Percentiles rank a stretch among this genome's conserved stretches.
These are phyloP conservation scores for Acipenser oxyrinchus DNA, from an alignment of 2,797 vertebrate genomes.

Conservation along the genomic window DNA sequence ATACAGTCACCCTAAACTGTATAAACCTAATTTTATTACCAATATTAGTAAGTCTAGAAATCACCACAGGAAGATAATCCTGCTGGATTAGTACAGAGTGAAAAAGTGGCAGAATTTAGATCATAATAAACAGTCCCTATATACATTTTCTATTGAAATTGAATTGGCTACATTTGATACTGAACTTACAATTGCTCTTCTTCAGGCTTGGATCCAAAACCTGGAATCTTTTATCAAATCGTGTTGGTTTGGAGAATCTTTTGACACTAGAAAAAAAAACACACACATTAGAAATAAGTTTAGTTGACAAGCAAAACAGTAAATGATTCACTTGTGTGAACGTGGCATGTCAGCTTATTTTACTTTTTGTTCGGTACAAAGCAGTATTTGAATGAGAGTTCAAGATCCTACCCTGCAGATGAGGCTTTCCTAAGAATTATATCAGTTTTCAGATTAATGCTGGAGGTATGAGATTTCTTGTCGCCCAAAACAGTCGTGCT, in stretches of 20 bases:
- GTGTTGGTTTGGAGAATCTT: constrained; percentile 31
- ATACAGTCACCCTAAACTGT: too few relatives aligned
- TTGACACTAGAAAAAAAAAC: constrained; percentile 25
- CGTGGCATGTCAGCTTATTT: not conserved
- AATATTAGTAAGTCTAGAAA: too few relatives aligned
- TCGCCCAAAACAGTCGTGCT: too few relatives aligned
- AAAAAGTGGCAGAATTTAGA: not conserved
- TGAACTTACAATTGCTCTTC: constrained; percentile 52
- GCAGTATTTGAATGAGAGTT: not conserved
- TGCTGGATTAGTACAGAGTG: not conserved
- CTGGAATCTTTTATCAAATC: constrained; percentile 43
- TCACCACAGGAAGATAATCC: too few relatives aligned
- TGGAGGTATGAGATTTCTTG: too few relatives aligned
- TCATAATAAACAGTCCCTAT: not conserved
- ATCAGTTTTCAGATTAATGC: too few relatives aligned
- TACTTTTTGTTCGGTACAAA: not conserved
- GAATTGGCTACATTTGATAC: not conserved
- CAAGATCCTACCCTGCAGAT: constrained; percentile 22
- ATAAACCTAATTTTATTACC: too few relatives aligned
- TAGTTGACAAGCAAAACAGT: too few relatives aligned
- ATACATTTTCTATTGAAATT: too few relatives aligned
- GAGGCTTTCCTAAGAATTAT: too few relatives aligned
- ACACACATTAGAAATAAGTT: too few relatives aligned
- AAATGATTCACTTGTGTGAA: not conserved
- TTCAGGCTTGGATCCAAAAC: constrained; percentile 50